A percentile compares a stretch with the other conserved stretches of the same genome.
Evolutionary conservation across 2,797 vertebrate species (phyloP).

Genomic region (Sebastes itinus): DNA sequence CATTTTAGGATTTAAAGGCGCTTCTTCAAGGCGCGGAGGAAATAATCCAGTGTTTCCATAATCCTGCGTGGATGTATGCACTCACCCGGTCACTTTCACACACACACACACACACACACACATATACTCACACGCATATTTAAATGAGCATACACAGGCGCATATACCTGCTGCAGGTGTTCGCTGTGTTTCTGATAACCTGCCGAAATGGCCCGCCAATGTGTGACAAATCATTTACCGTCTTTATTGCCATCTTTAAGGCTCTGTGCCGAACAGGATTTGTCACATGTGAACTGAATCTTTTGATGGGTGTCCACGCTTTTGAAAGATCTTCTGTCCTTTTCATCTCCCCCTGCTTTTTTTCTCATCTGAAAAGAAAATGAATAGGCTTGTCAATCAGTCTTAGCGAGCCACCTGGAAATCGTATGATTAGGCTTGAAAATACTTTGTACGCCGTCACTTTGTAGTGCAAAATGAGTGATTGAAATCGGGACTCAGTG

Average conservation of each 20-base stretch:
- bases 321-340: slow-evolving; percentile 60
- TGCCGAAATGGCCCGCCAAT: not conserved
- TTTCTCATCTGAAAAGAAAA: slow-evolving; percentile 47
- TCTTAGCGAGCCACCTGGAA: slow-evolving; percentile 59
- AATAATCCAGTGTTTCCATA: slow-evolving; percentile 73
- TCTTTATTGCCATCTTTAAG: slow-evolving; percentile 34
- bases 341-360: slow-evolving; percentile 52
- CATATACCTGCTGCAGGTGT: slow-evolving; percentile 40
- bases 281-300: slow-evolving; percentile 39
- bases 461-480: slow-evolving; percentile 24
- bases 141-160: not conserved
- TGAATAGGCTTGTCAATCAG: slow-evolving; percentile 65
- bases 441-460: slow-evolving; percentile 12
- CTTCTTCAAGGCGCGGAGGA: slow-evolving; percentile 35
- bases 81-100: slow-evolving; percentile 23
- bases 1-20: slow-evolving; percentile 61
- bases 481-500: slow-evolving; percentile 21
- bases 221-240: slow-evolving; percentile 34
- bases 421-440: slow-evolving; percentile 41
- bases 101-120: not conserved
- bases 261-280: slow-evolving; percentile 27
- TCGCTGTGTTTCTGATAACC: slow-evolving; percentile 35
- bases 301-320: slow-evolving; percentile 31
- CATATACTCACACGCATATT: not conserved
- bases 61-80: slow-evolving; percentile 60